Evolutionary conservation across 2,113 vertebrate species (phyloP).

Genomic region (Arenaria interpres): DNA sequence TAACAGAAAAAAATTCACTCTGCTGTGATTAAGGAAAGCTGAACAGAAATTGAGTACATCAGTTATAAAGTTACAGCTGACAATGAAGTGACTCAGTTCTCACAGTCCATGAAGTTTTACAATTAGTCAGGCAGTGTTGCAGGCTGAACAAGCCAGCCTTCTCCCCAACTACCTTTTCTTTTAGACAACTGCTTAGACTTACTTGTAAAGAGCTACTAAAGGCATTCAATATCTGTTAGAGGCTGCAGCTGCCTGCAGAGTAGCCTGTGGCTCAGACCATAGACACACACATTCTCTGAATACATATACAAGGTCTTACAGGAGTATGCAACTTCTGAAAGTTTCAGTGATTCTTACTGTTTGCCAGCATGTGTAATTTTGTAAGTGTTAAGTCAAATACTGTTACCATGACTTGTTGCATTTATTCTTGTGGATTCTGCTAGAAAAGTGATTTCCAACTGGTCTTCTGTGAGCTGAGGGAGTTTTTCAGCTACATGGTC

Average conservation of each 20-base stretch:
- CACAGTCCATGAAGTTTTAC: background rate
- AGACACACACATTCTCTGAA: background rate
- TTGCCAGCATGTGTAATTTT: background rate
- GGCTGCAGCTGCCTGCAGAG: background rate
- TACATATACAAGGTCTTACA: background rate
- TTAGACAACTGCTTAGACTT: background rate
- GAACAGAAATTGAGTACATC: background rate
- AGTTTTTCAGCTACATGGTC: background rate
- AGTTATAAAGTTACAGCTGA: background rate
- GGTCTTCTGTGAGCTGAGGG: background rate
- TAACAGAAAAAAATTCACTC: background rate
- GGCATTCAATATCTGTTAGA: background rate
- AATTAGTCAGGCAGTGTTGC: background rate
- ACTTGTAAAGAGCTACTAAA: background rate
- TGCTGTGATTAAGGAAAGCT: background rate
- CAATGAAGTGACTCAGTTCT: slow-evolving; percentile 17
- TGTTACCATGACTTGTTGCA: background rate
- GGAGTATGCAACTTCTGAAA: background rate
- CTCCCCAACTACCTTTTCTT: background rate
- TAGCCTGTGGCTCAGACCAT: background rate
- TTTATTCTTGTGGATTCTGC: background rate
- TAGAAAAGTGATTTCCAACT: background rate
- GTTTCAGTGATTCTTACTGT: background rate
- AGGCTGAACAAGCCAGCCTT: background rate
- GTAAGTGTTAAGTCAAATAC: background rate